Conservation (phyloP, 2,888 invertebrate species). For the Charanyca ferruginea region DNA sequence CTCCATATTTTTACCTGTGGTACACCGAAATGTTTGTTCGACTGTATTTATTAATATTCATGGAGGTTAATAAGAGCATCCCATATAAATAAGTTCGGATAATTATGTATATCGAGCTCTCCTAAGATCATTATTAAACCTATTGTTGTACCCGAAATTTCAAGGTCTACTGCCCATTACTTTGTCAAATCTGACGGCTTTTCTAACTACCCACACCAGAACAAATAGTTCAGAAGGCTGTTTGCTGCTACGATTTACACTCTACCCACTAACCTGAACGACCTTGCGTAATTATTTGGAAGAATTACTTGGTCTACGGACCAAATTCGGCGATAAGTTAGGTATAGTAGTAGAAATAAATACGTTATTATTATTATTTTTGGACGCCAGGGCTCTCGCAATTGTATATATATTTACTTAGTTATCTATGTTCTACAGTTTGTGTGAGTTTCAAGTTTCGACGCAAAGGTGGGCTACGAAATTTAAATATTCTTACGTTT, state of each 20-base stretch:
- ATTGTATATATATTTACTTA: no score
- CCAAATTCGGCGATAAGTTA: neutral
- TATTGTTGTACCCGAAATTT: neutral
- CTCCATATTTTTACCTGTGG: no score
- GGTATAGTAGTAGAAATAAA: no score
- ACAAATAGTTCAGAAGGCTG: constrained; percentile 38
- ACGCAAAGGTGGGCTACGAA: no score
- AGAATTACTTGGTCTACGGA: constrained; percentile 16
- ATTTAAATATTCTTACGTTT: no score
- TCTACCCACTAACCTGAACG: constrained; percentile 37
- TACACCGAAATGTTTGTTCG: no score
- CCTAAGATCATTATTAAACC: neutral
- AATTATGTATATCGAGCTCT: neutral
- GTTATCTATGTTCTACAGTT: no score
- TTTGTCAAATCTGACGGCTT: constrained; percentile 33
- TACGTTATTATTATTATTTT: no score
- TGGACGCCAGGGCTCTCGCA: no score
- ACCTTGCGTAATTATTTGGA: constrained; percentile 20
- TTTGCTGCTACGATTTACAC: constrained; percentile 55
- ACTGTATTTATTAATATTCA: no score
- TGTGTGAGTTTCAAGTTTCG: no score
- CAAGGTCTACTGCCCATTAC: constrained; percentile 46
- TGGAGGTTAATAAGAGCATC: no score
- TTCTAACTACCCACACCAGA: constrained; percentile 20
- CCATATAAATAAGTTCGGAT: neutral